Evolutionary conservation across 1,140 invertebrate species (phyloP).

Genomic region (Himalopsyche phryganea): DNA sequence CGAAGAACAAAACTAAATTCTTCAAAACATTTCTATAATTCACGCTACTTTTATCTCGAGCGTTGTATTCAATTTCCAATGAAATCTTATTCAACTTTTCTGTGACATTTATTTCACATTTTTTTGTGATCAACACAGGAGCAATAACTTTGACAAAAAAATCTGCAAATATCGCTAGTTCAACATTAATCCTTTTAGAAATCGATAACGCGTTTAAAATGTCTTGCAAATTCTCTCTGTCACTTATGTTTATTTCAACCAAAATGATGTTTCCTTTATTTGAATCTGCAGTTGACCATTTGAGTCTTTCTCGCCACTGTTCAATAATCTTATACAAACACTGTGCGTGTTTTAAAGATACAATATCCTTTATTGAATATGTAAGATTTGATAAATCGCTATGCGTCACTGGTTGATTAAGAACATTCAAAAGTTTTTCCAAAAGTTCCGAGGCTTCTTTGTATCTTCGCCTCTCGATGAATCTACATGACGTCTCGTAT

Average conservation of each 20-base stretch:
- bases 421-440: conserved; percentile 10
- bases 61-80: conserved; percentile 12
- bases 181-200: conserved; percentile 24
- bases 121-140: conserved; percentile 13
- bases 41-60: not conserved
- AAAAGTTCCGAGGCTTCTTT: conserved; percentile 19
- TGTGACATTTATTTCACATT: conserved; percentile 7
- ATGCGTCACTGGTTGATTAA: conserved; percentile 5
- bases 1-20: conserved; percentile 24
- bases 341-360: conserved; percentile 13
- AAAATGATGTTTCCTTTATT: conserved; percentile 6
- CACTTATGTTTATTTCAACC: conserved; percentile 18
- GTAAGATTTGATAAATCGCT: conserved; percentile 12
- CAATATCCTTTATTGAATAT: conserved; percentile 12
- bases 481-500: conserved; percentile 11
- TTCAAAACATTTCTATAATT: conserved; percentile 22
- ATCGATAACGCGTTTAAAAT: conserved; percentile 20
- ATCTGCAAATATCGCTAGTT: conserved; percentile 20
- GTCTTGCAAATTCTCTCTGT: conserved; percentile 27
- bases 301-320: conserved; percentile 24
- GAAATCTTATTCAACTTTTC: conserved; percentile 14
- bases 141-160: conserved; percentile 18
- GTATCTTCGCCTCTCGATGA: conserved; percentile 10
- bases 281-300: conserved; percentile 6
- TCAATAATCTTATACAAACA: conserved; percentile 20